These are phyloP conservation scores for Cactoblastis cactorum DNA, from an alignment of 2,888 invertebrate genomes.

Conservation along the genomic window DNA sequence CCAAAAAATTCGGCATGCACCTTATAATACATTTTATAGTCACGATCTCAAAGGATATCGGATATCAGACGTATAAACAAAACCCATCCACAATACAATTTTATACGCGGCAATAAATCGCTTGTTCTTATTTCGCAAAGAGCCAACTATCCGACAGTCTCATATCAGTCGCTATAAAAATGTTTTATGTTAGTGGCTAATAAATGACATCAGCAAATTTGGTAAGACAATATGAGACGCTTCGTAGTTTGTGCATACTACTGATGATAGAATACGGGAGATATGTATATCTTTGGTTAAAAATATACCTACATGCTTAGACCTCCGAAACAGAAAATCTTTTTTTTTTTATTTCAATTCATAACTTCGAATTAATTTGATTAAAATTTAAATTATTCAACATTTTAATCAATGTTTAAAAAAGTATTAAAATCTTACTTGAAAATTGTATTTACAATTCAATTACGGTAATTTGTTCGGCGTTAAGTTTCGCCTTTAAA, in stretches of 20 bases:
- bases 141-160: slow-evolving; percentile 56
- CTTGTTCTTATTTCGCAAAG: slow-evolving; percentile 60
- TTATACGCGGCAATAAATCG: slow-evolving; percentile 69
- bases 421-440: too few relatives aligned
- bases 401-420: too few relatives aligned
- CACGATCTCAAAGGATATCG: slow-evolving; percentile 19
- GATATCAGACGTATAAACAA: slow-evolving; percentile 21
- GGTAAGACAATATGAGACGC: slow-evolving; percentile 74
- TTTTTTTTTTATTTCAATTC: too few relatives aligned
- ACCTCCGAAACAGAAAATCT: too few relatives aligned
- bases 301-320: too few relatives aligned
- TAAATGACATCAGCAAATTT: slow-evolving; percentile 79
- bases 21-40: slow-evolving; percentile 31
- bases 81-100: slow-evolving; percentile 55
- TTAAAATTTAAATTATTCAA: too few relatives aligned
- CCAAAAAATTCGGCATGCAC: not conserved
- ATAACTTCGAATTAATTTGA: too few relatives aligned
- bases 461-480: too few relatives aligned
- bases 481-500: too few relatives aligned
- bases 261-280: slow-evolving; percentile 29
- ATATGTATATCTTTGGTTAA: too few relatives aligned
- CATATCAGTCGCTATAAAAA: slow-evolving; percentile 76
- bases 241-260: slow-evolving; percentile 57
- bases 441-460: too few relatives aligned
- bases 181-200: slow-evolving; percentile 79